Base-by-base conservation (phyloP, 2,113 vertebrate species). In the Anser cygnoides region DNA sequence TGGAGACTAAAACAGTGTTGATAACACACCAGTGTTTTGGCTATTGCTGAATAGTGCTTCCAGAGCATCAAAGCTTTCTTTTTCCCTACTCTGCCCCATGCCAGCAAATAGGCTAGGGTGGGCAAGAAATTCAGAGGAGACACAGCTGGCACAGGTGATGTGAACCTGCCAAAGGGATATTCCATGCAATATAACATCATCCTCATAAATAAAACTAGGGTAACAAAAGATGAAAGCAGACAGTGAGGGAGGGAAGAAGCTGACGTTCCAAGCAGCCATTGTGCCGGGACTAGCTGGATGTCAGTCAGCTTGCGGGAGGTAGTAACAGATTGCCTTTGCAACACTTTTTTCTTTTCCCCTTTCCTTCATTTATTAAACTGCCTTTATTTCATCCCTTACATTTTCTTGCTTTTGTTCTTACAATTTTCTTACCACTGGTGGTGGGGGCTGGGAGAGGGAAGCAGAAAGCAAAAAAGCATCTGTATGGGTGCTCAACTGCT, bases 111-210 rank as follows among this genome's bases (percentile, higher is more conserved):
- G 37, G 35, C 17, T 9, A 70, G 12, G 67, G 55, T 54, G 35
- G 59, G 18, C 44, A 81, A 52, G 26, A 76, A 70, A 16, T 59
- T 63, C 3, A 3, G 29, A 65, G 26, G 76, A 23, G 18, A 73
- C 20, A 33, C 31, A 19, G 18, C n/a, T 73, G 44, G 58, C 35
- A 89, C 16, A 85, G n/a, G 11, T 66, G 39, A 65, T 6, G 25
- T 16, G 21, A 74, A 58, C 35, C 49, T 13, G 31, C 23, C 68
- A 68, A 71, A 74, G 28, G 21, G 59, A 84, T 14, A 49, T 35
- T 62, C 37, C 35, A 50, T 28, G 58, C 13, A 50, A 54, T 2
- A 4, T 15, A 46, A 29, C 0, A 0, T 29, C 58, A 55, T 1
- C 2, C 33, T 73, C 22, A 25, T 50, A 35, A 68, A 86, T 1